Base-by-base conservation (phyloP, 92 coral and sea anemone species). In the Bergia puertoricense region DNA sequence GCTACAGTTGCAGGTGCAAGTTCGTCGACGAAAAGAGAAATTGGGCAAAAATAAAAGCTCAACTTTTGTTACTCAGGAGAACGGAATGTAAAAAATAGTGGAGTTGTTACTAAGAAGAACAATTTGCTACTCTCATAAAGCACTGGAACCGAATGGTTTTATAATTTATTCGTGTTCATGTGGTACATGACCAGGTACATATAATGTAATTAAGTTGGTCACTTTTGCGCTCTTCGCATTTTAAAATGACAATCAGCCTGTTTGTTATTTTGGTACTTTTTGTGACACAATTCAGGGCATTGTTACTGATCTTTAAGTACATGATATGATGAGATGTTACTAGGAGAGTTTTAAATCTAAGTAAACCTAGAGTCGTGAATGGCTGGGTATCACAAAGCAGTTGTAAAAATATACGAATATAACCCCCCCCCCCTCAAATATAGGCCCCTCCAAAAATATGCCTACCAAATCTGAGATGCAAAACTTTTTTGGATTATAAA, bases 1-100 rank as follows among this genome's bases (percentile, higher is more conserved):
- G 62, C 92, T 97, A 38, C 99, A 97, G 79, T 90, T 97, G 43
- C 99, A 94, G 81, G 98, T 95, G 37, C 95, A 95, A 88, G 91
- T 97, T 85, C 89, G 98, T 85, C 94, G 99, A 66, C 94, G 92
- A 42, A 94, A 93, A 80, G 97, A 95, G 80, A 90, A 92, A 59
- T 14, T 46, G 50, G 68, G 87, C 38, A 84, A 84, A 71, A 84
- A 72, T 67, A 84, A 84, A 51, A 72, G 87, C 69, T 36, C 87
- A 36, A 84, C 87, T 68, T 84, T 84, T 48, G 65, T 84, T 37
- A 84, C 87, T 22, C 86, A 83, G 68, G 77, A 72, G 8, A 72
- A 84, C n/a, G 75, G 87, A 84, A 30, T n/a, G 16, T 44, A 43
- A 84, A 50, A 30, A 16, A 45, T 43, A 57, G 11, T 48, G 30